phyloP scores from a whole-genome alignment of 1,140 invertebrate genomes.

The Ceratina australensis region DNA sequence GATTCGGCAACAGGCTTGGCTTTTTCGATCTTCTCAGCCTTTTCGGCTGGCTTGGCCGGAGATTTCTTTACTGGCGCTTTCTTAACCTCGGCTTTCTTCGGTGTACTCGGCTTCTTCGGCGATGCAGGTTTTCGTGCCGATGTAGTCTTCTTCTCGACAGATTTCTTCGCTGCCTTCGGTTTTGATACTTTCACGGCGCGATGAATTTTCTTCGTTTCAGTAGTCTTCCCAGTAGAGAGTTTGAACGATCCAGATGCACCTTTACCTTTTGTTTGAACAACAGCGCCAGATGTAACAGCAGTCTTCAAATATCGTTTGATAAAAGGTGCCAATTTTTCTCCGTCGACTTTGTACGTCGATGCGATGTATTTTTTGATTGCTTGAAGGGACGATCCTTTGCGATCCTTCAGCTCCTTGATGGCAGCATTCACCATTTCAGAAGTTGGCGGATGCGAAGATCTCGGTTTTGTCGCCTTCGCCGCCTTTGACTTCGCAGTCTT shows the following conservation, averaged over 20 bases:
- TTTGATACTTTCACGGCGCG: not conserved
- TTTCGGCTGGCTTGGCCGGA: slow-evolving; percentile 8
- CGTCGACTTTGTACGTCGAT: slow-evolving; percentile 55
- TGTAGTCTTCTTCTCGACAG: slow-evolving; percentile 28
- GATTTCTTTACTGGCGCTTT: slow-evolving; percentile 50
- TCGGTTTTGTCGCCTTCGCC: slow-evolving; percentile 26
- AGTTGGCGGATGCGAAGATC: slow-evolving; percentile 50
- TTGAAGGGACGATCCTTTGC: no score
- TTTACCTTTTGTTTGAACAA: slow-evolving; percentile 60
- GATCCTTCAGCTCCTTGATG: no score
- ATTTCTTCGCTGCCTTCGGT: not conserved
- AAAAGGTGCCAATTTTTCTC: slow-evolving; percentile 56
- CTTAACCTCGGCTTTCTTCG: slow-evolving; percentile 21
- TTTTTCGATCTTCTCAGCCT: slow-evolving; percentile 31
- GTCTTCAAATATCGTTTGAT: slow-evolving; percentile 55
- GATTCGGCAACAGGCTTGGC: slow-evolving; percentile 23
- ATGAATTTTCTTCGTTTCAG: slow-evolving; percentile 28
- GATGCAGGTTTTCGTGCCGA: slow-evolving; percentile 10
- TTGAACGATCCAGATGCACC: slow-evolving; percentile 61
- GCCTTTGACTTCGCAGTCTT: slow-evolving; percentile 42
- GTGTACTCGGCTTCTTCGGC: slow-evolving; percentile 9
- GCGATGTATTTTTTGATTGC: slow-evolving; percentile 60
- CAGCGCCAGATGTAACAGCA: no score
- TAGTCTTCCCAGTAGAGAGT: slow-evolving; percentile 1
- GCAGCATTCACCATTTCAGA: slow-evolving; percentile 56